phyloP scores from a whole-genome alignment of 2,113 vertebrate species.

The Ceuthmochares aereus region DNA sequence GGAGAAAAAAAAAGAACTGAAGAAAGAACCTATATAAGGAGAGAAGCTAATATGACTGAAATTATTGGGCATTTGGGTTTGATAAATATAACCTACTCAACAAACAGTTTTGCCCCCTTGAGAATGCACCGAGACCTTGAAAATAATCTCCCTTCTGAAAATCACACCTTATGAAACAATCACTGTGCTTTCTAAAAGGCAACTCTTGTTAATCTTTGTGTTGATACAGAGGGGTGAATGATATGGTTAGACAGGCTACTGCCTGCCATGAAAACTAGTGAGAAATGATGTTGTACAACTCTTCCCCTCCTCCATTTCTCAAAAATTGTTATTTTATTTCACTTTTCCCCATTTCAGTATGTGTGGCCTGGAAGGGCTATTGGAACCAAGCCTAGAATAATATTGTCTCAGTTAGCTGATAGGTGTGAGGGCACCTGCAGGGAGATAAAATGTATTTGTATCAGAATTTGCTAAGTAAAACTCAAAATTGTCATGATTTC shows the following conservation, averaged over 20 bases:
- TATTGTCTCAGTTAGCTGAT: conserved; percentile 42
- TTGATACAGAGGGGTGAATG: background rate
- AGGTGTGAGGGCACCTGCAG: conserved; percentile 60
- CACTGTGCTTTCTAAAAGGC: background rate
- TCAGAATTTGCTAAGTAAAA: background rate
- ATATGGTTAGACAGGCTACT: background rate
- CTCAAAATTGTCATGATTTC: conserved; percentile 12
- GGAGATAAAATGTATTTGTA: conserved; percentile 23
- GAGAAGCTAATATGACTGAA: background rate
- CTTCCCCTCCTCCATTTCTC: background rate
- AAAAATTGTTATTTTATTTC: conserved; percentile 37
- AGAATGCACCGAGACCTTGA: background rate
- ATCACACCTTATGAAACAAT: background rate
- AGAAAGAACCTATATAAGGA: background rate
- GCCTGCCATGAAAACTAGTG: background rate
- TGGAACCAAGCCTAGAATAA: conserved; percentile 53
- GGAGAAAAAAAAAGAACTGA: conserved; percentile 13
- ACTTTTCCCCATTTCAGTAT: conserved; percentile 31
- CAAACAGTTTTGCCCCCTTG: background rate
- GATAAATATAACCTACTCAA: background rate
- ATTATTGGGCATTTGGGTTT: conserved; percentile 2
- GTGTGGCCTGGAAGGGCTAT: conserved; percentile 50
- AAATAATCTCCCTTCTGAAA: background rate
- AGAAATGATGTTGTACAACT: background rate
- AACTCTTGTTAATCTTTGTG: background rate